Base-by-base conservation (phyloP, 92 coral and sea anemone genomes). In the Plumapathes pennacea region DNA sequence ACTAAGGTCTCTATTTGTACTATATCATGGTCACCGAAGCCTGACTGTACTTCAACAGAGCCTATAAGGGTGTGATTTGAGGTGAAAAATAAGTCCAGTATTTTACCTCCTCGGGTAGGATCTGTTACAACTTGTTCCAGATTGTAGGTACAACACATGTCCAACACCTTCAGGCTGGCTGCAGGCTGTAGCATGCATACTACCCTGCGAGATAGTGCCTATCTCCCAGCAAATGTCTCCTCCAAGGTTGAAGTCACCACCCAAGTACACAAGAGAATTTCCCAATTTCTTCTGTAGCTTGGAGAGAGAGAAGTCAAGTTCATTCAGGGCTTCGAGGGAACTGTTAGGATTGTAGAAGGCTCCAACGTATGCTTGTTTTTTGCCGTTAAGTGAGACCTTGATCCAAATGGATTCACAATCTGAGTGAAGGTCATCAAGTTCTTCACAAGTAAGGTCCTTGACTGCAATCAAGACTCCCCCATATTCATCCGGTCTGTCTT, bases 301-400 rank as follows among this genome's bases (percentile, higher is more conserved):
- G 27, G 65, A 58, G 41, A 58, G 65, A 32, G 65, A 58, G 44
- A 50, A 58, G 32, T 58, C 65, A 40, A 58, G 65, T 34, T 39
- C 65, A 58, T 58, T 44, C 45, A 58, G 54, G 37, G 65, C 49
- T 50, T 38, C 52, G 41, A n/a, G 41, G 18, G 65, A 58, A 39
- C 65, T 58, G 45, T 58, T 27, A 58, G 65, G 49, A 63, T 63
- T 63, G 48, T 63, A 46, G 54, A 46, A 63, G 32, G 61, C 62
- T 48, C 60, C 71, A 63, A 47, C 63, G 21, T 64, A 49, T 48
- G 57, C 63, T 48, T 64, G 72, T 45, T 64, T 64, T 62, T 38
- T 64, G 50, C 46, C 50, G 21, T 20, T 49, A 46, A 48, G 41
- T 23, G 67, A 60, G 26, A 43, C 48, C 31, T 60, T 60, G 44